Percentiles rank a stretch among this genome's conserved stretches.
These are phyloP conservation scores for Hyperoodon ampullatus DNA, from an alignment of 2,113 vertebrate species.

Conservation along the genomic window DNA sequence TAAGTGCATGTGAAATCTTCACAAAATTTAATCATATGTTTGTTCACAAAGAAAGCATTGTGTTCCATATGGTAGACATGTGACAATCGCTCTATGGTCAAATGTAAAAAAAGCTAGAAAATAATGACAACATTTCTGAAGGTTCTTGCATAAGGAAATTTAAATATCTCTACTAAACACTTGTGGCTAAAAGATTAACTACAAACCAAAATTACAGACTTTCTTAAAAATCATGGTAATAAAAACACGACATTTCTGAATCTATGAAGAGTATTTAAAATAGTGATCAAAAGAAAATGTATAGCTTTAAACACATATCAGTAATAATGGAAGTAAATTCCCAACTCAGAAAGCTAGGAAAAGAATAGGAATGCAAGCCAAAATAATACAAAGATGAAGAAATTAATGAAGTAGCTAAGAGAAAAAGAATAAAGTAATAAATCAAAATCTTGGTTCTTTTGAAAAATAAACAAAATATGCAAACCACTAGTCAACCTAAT, in stretches of 20 bases:
- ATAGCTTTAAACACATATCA: neutral
- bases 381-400: neutral
- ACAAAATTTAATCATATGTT: accelerated
- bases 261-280: neutral
- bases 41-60: neutral
- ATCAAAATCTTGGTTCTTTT: neutral
- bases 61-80: neutral
- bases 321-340: neutral
- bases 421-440: neutral
- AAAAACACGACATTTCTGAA: neutral
- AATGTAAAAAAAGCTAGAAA: neutral
- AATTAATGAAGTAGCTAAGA: neutral
- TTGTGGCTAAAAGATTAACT: neutral
- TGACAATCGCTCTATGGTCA: neutral
- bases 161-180: neutral
- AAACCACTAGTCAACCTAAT: neutral
- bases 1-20: neutral
- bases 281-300: neutral
- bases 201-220: neutral
- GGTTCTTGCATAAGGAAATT: neutral
- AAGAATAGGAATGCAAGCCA: neutral
- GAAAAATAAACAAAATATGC: neutral
- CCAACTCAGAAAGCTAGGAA: neutral
- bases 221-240: neutral
- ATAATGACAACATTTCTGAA: neutral